Conservation (phyloP, 2,888 invertebrate genomes). For the Phragmatobia fuliginosa region DNA sequence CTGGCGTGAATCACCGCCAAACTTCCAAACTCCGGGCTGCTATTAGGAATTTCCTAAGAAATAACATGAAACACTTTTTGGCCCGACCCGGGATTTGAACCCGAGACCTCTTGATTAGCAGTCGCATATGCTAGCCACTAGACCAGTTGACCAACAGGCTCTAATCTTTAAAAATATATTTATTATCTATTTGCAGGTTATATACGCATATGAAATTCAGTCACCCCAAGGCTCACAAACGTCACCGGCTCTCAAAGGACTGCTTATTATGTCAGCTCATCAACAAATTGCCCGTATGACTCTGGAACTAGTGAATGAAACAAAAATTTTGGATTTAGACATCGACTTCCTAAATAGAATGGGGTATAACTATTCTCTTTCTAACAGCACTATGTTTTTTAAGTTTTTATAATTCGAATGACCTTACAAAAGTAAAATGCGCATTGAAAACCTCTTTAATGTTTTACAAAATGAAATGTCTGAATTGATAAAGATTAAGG, state of each 20-base stretch:
- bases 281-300: conserved; percentile 65
- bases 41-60: too few species aligned
- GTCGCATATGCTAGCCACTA: too few species aligned
- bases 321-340: conserved; percentile 58
- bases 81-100: too few species aligned
- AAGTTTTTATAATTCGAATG: background rate
- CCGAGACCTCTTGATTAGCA: too few species aligned
- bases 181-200: conserved; percentile 48
- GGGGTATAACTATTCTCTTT: conserved; percentile 53
- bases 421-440: too few species aligned
- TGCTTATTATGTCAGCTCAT: conserved; percentile 61
- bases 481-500: too few species aligned
- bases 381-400: background rate
- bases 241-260: conserved; percentile 51
- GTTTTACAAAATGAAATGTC: too few species aligned
- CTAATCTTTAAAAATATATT: background rate
- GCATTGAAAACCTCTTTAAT: background rate
- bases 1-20: too few species aligned
- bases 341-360: conserved; percentile 63
- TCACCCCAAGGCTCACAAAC: conserved; percentile 50
- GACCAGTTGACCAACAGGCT: too few species aligned
- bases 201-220: conserved; percentile 63
- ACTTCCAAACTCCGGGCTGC: too few species aligned
- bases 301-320: conserved; percentile 51
- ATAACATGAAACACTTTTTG: too few species aligned